These are phyloP conservation scores for Cathartes aura DNA, from an alignment of 2,113 vertebrate genomes.

Conservation along the genomic window DNA sequence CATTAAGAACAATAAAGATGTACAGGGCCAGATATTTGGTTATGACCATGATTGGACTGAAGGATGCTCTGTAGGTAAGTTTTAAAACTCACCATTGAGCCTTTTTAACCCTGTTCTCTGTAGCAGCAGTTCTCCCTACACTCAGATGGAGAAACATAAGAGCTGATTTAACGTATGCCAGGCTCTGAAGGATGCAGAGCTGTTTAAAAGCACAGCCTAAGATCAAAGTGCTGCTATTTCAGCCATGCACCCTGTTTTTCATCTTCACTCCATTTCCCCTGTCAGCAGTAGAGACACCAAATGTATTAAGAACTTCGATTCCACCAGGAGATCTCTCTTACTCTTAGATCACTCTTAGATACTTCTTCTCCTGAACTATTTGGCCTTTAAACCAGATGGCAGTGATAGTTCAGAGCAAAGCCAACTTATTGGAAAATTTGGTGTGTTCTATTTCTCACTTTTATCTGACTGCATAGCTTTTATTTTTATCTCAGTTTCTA, in stretches of 20 bases:
- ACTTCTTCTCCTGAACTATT: not conserved
- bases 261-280: not conserved
- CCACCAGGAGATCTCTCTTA: not conserved
- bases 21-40: not conserved
- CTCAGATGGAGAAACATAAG: not conserved
- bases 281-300: not conserved
- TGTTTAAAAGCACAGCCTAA: not conserved
- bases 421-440: not conserved
- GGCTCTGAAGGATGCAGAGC: not conserved
- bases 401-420: not conserved
- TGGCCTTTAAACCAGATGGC: not conserved
- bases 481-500: not conserved
- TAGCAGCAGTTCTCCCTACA: not conserved
- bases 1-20: not conserved
- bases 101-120: not conserved
- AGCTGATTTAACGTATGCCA: not conserved
- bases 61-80: not conserved
- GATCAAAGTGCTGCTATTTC: conserved; percentile 23
- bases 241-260: not conserved
- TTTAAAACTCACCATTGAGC: not conserved
- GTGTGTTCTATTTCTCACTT: not conserved
- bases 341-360: not conserved
- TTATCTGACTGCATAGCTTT: not conserved
- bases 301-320: not conserved
- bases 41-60: not conserved